Evolutionary conservation across 1,140 invertebrate genomes (phyloP).

Genomic region (Ceratoteleas bidentatus): DNA sequence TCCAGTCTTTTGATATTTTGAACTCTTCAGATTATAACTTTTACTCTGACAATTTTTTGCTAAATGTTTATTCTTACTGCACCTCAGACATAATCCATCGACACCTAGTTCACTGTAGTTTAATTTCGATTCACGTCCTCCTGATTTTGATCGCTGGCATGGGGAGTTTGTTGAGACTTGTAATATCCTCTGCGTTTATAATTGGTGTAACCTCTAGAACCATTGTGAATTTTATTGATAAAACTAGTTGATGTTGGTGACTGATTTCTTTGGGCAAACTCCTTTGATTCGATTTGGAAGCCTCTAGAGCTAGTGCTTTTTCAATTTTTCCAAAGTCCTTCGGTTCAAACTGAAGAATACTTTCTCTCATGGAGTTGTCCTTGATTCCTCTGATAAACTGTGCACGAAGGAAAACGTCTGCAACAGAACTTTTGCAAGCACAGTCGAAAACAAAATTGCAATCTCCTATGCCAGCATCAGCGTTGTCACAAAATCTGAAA

Average conservation of each 20-base stretch:
- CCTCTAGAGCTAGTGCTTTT: conserved; percentile 22
- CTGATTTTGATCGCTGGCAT: conserved; percentile 1
- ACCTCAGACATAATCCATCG: conserved; percentile 37
- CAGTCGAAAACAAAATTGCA: conserved; percentile 51
- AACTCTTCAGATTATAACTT: conserved; percentile 23
- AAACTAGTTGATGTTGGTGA: background rate
- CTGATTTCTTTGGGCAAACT: background rate
- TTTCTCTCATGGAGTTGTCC: conserved; percentile 60
- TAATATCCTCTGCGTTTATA: too few relatives aligned
- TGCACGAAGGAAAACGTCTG: conserved; percentile 64
- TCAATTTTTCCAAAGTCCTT: conserved; percentile 19
- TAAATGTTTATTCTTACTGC: conserved; percentile 30
- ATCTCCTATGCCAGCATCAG: conserved; percentile 33
- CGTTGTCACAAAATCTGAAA: conserved; percentile 55
- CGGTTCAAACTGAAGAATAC: conserved; percentile 43
- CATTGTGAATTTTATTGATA: conserved; percentile 28
- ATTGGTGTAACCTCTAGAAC: too few relatives aligned
- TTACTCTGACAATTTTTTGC: conserved; percentile 26
- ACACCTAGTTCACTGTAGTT: conserved; percentile 24
- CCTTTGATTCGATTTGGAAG: conserved; percentile 26
- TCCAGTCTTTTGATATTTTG: conserved; percentile 11
- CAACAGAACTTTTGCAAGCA: conserved; percentile 40
- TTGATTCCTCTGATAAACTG: conserved; percentile 69
- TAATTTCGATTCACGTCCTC: conserved; percentile 17
- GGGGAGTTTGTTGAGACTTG: too few relatives aligned